phyloP scores from a whole-genome alignment of 2,113 vertebrate species.

The Chunga burmeisteri region DNA sequence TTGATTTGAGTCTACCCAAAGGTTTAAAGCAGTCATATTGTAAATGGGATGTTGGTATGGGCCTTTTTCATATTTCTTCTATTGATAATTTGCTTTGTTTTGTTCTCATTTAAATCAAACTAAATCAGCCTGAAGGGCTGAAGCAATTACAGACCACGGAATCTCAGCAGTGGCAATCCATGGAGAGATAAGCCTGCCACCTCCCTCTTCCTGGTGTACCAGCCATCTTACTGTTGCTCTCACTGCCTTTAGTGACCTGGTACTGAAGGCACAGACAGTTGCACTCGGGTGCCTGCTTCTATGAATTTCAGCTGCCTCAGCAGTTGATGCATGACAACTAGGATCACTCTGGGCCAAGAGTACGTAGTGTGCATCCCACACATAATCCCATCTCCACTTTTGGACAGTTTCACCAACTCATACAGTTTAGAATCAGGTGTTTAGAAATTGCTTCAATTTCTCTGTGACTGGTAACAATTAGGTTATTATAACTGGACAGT shows the following conservation, averaged over 20 bases:
- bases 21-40: background rate
- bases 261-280: background rate
- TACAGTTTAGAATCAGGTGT: background rate
- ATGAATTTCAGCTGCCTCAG: background rate
- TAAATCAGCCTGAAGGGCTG: background rate
- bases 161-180: background rate
- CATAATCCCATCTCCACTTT: background rate
- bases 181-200: background rate
- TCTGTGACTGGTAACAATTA: background rate
- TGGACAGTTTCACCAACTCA: background rate
- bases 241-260: background rate
- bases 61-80: background rate
- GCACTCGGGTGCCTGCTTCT: background rate
- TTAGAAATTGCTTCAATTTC: background rate
- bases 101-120: background rate
- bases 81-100: background rate
- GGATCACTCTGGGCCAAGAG: background rate
- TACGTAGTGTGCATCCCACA: background rate
- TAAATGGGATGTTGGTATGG: background rate
- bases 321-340: background rate
- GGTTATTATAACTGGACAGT: background rate
- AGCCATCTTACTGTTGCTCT: background rate
- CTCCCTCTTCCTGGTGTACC: background rate
- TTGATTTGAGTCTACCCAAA: background rate
- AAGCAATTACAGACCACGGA: background rate